Conservation (phyloP, 1,140 invertebrate species). For the Mylabris phalerata region DNA sequence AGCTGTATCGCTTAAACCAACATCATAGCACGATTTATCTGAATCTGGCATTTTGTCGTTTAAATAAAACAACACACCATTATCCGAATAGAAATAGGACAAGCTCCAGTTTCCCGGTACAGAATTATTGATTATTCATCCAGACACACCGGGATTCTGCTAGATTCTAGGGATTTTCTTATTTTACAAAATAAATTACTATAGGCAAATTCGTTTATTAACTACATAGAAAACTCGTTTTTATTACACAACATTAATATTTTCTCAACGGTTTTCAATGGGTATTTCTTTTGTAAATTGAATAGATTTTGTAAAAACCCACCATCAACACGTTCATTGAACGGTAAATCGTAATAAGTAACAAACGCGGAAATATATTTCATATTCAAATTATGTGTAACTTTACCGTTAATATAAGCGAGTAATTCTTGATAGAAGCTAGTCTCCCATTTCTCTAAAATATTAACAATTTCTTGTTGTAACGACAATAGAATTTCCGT, state of each 20-base stretch:
- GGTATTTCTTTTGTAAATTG: conserved; percentile 7
- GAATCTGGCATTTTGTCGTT: no score
- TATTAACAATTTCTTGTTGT: conserved; percentile 47
- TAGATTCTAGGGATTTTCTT: no score
- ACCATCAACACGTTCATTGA: conserved; percentile 2
- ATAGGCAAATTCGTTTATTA: no score
- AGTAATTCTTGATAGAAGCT: conserved; percentile 44
- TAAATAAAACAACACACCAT: no score
- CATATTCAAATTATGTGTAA: conserved; percentile 33
- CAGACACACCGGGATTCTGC: no score
- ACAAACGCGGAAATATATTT: conserved; percentile 50
- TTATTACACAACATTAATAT: conserved; percentile 4
- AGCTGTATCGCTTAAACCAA: conserved; percentile 53
- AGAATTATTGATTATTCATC: no score
- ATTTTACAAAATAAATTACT: no score
- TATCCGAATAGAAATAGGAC: no score
- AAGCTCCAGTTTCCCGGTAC: no score
- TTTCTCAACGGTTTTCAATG: conserved; percentile 12
- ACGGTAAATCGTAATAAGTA: conserved; percentile 54
- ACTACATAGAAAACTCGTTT: no score
- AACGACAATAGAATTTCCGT: conserved; percentile 49
- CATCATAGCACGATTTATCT: no score
- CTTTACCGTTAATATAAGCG: conserved; percentile 43
- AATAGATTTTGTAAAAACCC: conserved; percentile 11
- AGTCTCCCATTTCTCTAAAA: conserved; percentile 52